Percentiles rank a stretch among this genome's conserved stretches.
phyloP scores from a whole-genome alignment of 2,888 invertebrate species.

The Drosophila diplacantha region DNA sequence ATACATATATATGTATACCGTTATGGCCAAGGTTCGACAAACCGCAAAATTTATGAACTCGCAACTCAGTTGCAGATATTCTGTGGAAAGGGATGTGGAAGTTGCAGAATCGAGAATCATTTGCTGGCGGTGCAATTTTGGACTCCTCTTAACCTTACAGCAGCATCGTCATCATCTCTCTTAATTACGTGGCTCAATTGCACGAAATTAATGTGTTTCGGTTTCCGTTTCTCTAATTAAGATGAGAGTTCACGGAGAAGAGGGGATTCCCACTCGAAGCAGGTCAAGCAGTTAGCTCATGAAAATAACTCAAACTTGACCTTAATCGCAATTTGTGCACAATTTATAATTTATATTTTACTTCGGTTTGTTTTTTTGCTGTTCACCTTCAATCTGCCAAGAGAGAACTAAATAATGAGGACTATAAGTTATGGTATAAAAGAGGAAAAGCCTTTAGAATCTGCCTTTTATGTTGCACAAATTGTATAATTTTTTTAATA shows the following conservation, averaged over 20 bases:
- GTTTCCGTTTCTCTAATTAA: slow-evolving; percentile 69
- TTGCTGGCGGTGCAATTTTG: slow-evolving; percentile 24
- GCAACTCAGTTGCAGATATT: slow-evolving; percentile 43
- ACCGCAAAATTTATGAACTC: slow-evolving; percentile 46
- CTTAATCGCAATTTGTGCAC: slow-evolving; percentile 68
- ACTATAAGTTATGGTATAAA: slow-evolving; percentile 1
- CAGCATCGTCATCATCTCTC: slow-evolving; percentile 40
- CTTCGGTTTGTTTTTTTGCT: slow-evolving; percentile 12
- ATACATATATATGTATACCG: slow-evolving; percentile 1
- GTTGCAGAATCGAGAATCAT: slow-evolving; percentile 33
- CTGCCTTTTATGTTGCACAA: no score
- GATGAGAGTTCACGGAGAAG: slow-evolving; percentile 23
- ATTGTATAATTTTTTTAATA: background rate
- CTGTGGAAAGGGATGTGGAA: slow-evolving; percentile 25
- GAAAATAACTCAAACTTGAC: slow-evolving; percentile 44
- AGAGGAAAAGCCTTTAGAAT: background rate
- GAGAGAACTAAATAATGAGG: slow-evolving; percentile 3
- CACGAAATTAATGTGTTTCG: slow-evolving; percentile 64
- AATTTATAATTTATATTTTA: slow-evolving; percentile 47
- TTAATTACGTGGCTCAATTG: slow-evolving; percentile 63
- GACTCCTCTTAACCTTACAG: slow-evolving; percentile 24
- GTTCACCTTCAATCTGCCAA: slow-evolving; percentile 26
- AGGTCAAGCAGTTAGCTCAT: slow-evolving; percentile 50
- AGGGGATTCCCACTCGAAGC: slow-evolving; percentile 33
- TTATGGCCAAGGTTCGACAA: slow-evolving; percentile 32